Percentiles rank a stretch among this genome's conserved stretches.
Evolutionary conservation across 2,113 vertebrate species (phyloP).

Genomic region (Tychaedon coryphoeus): DNA sequence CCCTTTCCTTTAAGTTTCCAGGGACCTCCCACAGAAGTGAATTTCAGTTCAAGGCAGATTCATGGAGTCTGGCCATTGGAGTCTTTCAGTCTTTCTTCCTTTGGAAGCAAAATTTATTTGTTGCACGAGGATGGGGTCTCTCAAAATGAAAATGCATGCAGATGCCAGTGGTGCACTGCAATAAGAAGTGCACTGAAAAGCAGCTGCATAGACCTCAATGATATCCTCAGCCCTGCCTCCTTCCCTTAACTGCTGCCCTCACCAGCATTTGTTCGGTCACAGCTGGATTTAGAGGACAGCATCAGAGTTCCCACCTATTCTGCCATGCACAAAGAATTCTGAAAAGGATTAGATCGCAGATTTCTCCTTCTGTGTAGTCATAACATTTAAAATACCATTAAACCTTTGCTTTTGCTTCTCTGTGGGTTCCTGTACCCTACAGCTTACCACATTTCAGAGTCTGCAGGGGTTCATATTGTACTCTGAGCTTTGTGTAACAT

Average conservation of each 20-base stretch:
- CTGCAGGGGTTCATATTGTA: slow-evolving; percentile 66
- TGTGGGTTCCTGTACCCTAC: slow-evolving; percentile 63
- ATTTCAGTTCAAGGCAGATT: background rate
- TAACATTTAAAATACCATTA: slow-evolving; percentile 77
- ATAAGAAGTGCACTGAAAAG: background rate
- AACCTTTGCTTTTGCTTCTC: slow-evolving; percentile 67
- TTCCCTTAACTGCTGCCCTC: background rate
- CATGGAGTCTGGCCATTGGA: background rate
- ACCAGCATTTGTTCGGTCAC: background rate
- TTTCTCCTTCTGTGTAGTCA: slow-evolving; percentile 61
- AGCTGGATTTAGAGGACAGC: background rate
- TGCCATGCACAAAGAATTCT: background rate
- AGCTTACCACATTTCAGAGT: slow-evolving; percentile 69
- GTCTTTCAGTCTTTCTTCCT: background rate
- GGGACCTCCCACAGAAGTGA: background rate
- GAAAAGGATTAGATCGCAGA: slow-evolving; percentile 58
- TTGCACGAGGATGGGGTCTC: background rate
- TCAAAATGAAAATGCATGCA: background rate
- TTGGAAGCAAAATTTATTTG: background rate
- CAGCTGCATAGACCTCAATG: accelerated
- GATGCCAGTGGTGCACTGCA: background rate
- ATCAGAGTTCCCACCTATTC: background rate
- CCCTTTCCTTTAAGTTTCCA: background rate
- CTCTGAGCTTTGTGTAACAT: background rate
- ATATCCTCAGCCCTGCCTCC: background rate